phyloP scores from a whole-genome alignment of 92 coral and sea anemone species.

The Epizoanthus stellaris region DNA sequence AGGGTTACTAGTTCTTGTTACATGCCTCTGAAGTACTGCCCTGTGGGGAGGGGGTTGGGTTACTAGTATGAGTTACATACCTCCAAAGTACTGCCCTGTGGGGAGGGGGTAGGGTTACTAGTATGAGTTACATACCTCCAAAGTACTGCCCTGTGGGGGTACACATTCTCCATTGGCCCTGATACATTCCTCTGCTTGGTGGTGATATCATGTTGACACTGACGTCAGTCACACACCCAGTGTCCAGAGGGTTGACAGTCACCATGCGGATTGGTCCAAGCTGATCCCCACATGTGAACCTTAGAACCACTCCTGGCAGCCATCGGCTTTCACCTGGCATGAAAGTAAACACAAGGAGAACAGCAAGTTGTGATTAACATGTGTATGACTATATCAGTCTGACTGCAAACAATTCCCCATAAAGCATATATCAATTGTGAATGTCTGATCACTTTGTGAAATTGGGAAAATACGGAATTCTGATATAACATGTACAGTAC shows the following conservation, averaged over 20 bases:
- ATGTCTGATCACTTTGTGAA: too few relatives aligned
- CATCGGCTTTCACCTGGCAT: constrained; percentile 68
- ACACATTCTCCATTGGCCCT: constrained; percentile 99
- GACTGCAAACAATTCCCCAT: too few relatives aligned
- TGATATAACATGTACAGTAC: too few relatives aligned
- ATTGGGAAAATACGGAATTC: too few relatives aligned
- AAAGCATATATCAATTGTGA: too few relatives aligned
- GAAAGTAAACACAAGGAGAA: too few relatives aligned
- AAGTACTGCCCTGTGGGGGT: constrained; percentile 91
- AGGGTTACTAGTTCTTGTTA: too few relatives aligned
- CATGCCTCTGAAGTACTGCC: constrained; percentile 94
- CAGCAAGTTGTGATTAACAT: too few relatives aligned
- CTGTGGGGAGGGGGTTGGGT: constrained; percentile 44
- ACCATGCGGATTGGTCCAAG: constrained; percentile 85
- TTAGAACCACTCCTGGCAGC: constrained; percentile 87
- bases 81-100: constrained; percentile 91
- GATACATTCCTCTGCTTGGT: constrained; percentile 83
- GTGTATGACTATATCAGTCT: too few relatives aligned
- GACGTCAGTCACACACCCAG: constrained; percentile 80
- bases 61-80: constrained; percentile 39
- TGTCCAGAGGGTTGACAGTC: constrained; percentile 73
- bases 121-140: constrained; percentile 73
- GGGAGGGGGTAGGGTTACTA: constrained; percentile 38
- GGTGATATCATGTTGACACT: constrained; percentile 96
- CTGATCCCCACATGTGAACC: constrained; percentile 90